A percentile compares a stretch with the other conserved stretches of the same genome.
Evolutionary conservation across 2,888 invertebrate genomes (phyloP).

Genomic region (Erannis defoliaria): DNA sequence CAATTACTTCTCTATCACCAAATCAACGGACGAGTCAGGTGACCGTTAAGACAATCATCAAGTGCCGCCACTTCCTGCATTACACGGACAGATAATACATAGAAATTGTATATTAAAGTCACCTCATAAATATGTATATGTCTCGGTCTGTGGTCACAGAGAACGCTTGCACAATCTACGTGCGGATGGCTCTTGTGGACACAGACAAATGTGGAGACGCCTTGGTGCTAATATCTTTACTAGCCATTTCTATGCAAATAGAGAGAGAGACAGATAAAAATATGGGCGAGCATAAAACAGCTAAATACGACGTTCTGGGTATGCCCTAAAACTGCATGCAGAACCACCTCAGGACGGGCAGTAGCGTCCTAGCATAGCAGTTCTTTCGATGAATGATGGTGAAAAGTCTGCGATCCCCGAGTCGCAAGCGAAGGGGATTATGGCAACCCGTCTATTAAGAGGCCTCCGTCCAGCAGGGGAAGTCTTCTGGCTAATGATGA

Average conservation of each 20-base stretch:
- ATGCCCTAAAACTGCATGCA: too few relatives aligned
- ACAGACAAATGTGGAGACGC: slow-evolving; percentile 42
- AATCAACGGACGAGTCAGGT: slow-evolving; percentile 59
- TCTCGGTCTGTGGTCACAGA: slow-evolving; percentile 82
- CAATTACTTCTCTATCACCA: slow-evolving; percentile 65
- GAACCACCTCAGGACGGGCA: too few relatives aligned
- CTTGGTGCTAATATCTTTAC: neutral
- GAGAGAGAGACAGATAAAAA: too few relatives aligned
- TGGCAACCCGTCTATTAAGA: too few relatives aligned
- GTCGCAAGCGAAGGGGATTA: too few relatives aligned
- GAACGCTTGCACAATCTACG: slow-evolving; percentile 82
- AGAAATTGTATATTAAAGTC: slow-evolving; percentile 86
- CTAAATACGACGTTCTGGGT: too few relatives aligned
- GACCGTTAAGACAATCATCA: slow-evolving; percentile 83
- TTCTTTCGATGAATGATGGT: too few relatives aligned
- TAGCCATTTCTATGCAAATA: neutral
- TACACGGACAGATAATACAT: slow-evolving; percentile 83
- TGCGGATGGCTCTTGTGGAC: slow-evolving; percentile 67
- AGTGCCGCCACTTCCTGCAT: slow-evolving; percentile 80
- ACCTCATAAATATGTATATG: slow-evolving; percentile 85
- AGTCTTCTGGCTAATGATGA: too few relatives aligned
- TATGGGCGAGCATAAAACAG: too few relatives aligned
- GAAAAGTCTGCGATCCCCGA: too few relatives aligned
- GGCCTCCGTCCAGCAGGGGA: too few relatives aligned
- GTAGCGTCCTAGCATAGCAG: too few relatives aligned